Conservation (phyloP, 2,113 vertebrate genomes). For the Ammodytes dubius region DNA sequence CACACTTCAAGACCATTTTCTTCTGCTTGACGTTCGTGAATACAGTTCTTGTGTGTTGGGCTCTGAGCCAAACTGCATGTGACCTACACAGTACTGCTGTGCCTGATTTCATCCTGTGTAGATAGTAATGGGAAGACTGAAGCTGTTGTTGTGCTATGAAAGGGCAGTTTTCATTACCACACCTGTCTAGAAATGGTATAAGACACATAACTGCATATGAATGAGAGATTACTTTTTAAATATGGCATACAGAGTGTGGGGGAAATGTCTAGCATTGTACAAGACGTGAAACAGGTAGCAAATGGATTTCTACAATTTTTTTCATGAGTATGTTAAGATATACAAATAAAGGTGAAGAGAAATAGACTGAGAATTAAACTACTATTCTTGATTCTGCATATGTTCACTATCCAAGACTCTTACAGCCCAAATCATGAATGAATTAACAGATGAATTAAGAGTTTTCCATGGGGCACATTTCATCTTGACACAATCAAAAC, state of each 20-base stretch:
- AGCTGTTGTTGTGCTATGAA: constrained; percentile 2
- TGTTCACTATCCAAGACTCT: constrained; percentile 9
- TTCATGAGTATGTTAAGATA: constrained; percentile 3
- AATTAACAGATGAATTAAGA: constrained; percentile 4
- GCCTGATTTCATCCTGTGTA: constrained; percentile 3
- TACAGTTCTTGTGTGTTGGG: not conserved
- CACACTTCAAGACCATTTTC: not conserved
- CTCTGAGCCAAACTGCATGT: not conserved
- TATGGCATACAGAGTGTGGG: constrained; percentile 8
- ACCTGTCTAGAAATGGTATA: constrained; percentile 2
- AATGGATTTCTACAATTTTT: constrained; percentile 7
- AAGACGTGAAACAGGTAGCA: constrained; percentile 24
- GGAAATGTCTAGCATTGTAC: constrained; percentile 28
- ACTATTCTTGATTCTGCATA: not conserved
- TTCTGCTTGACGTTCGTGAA: constrained; percentile 1
- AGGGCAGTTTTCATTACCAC: constrained; percentile 9
- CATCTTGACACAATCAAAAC: not conserved
- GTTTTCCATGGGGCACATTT: constrained; percentile 7
- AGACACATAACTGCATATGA: constrained; percentile 13
- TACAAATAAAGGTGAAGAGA: constrained; percentile 8
- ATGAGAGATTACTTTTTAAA: constrained; percentile 29
- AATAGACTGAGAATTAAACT: not conserved
- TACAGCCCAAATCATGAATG: not conserved
- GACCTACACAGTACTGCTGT: not conserved
- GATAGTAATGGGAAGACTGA: constrained; percentile 4